These are phyloP conservation scores for Psylliodes chrysocephalus DNA, from an alignment of 2,888 invertebrate genomes.

Conservation along the genomic window DNA sequence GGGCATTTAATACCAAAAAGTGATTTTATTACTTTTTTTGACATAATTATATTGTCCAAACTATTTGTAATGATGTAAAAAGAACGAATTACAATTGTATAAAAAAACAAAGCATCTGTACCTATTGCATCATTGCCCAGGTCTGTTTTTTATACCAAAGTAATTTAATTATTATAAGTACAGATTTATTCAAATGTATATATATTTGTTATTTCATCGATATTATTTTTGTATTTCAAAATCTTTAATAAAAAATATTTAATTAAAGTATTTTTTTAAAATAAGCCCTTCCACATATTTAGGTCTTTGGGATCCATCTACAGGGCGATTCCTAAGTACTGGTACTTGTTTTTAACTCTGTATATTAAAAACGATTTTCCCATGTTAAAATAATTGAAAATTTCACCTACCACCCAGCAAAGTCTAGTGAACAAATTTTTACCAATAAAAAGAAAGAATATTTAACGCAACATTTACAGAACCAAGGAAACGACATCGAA, in stretches of 20 bases:
- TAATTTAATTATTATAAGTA: not conserved
- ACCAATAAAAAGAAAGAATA: no score
- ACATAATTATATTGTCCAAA: not conserved
- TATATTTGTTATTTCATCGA: constrained; percentile 4
- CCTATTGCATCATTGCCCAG: not conserved
- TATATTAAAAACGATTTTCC: no score
- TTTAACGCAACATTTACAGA: no score
- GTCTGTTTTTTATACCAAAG: constrained; percentile 9
- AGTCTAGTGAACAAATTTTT: no score
- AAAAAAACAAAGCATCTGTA: not conserved
- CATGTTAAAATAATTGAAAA: no score
- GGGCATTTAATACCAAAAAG: not conserved
- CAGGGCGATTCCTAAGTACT: no score
- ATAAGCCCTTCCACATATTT: no score
- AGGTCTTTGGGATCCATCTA: no score
- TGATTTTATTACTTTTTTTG: not conserved
- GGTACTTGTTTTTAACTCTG: no score
- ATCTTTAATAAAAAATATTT: constrained; percentile 16
- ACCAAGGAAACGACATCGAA: no score
- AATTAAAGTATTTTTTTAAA: no score
- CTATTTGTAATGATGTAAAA: not conserved
- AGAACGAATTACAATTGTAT: not conserved
- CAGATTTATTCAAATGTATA: not conserved
- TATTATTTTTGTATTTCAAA: constrained; percentile 24
- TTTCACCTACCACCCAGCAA: no score